Evolutionary conservation across 1,140 invertebrate species (phyloP).

Genomic region (Hydropsyche tenuis): DNA sequence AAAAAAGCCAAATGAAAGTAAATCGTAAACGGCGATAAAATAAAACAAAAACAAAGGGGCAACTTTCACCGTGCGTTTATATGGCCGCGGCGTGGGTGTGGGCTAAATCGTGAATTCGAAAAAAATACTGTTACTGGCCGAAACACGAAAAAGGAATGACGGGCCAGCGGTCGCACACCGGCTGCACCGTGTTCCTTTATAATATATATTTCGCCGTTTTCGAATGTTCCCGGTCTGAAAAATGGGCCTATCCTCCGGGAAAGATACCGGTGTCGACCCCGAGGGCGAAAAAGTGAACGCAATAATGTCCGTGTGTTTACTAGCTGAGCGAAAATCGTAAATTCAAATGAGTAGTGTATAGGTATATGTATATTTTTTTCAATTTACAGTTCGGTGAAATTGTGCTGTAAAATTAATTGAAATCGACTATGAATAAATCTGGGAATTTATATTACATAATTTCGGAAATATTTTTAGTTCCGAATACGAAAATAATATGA

Average conservation of each 20-base stretch:
- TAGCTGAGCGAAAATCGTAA: too few relatives aligned
- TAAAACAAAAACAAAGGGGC: conserved; percentile 46
- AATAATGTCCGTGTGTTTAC: too few relatives aligned
- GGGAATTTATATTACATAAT: too few relatives aligned
- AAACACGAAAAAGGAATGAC: conserved; percentile 46
- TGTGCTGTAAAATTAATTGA: too few relatives aligned
- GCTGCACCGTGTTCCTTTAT: background rate
- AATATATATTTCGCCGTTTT: background rate
- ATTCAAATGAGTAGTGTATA: too few relatives aligned
- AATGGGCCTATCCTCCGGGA: background rate
- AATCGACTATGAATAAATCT: too few relatives aligned
- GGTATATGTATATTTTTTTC: too few relatives aligned
- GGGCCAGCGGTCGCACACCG: conserved; percentile 1
- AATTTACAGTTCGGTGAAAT: too few relatives aligned
- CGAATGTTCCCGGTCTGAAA: background rate
- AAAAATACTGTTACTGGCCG: conserved; percentile 37
- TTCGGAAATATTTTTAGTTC: too few relatives aligned
- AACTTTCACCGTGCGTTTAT: conserved; percentile 14
- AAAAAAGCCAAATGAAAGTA: conserved; percentile 42
- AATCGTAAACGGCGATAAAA: conserved; percentile 44
- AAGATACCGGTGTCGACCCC: background rate
- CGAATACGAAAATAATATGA: too few relatives aligned
- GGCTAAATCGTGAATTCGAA: conserved; percentile 39
- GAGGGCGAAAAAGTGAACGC: too few relatives aligned
- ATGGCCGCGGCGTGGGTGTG: background rate